Evolutionary conservation across 2,888 invertebrate genomes (phyloP), one percentile per base, ranked within the genome.

Genomic region (Agrochola lychnidis): DNA sequence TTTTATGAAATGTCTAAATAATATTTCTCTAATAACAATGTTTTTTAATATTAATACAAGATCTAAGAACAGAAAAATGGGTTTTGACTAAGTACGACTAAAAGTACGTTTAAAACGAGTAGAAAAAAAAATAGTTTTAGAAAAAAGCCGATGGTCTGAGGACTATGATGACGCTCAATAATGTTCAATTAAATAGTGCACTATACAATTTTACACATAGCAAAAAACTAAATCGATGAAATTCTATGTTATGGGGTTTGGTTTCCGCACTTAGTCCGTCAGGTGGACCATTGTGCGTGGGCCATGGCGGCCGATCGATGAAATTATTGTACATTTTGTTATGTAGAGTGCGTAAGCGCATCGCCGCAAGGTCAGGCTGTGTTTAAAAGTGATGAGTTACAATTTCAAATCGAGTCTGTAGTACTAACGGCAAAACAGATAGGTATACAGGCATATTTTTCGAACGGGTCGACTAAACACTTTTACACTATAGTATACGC

Each of bases 1-100:
- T 30, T 70, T 40, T 48, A 70, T 77, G 9, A 61, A 62, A 79
- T 63, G 10, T 79, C 25, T 79, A 56, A 10, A 66, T 3, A n/a
- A 7, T 30, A 30, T 30, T 16, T 62, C 16, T 22, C 16, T 22
- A 25, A 48, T 25, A 22, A 36, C 19, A 22, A 57, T 48, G 57
- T n/a, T n/a, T n/a, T 62, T 67, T 30, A 40, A 56, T 36, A 30
- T 19, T 51, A 51, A 19, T 51, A 9, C 6, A 30, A 30, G 2
- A 48, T 57, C n/a, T n/a, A n/a, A n/a, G n/a, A 0, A 19, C 19
- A 16, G 19, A 14, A 48, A 36, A 57, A 25, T 12, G 19, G 4
- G 9, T 25, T 42, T 45, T 45, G 7, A 42, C 22, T 64, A 48
- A 30, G 19, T 75, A 75, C 14, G 6, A 30, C 16, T 51, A 51